These are phyloP conservation scores for Arctocebus calabarensis DNA, from an alignment of 2,797 vertebrate genomes.

Conservation along the genomic window DNA sequence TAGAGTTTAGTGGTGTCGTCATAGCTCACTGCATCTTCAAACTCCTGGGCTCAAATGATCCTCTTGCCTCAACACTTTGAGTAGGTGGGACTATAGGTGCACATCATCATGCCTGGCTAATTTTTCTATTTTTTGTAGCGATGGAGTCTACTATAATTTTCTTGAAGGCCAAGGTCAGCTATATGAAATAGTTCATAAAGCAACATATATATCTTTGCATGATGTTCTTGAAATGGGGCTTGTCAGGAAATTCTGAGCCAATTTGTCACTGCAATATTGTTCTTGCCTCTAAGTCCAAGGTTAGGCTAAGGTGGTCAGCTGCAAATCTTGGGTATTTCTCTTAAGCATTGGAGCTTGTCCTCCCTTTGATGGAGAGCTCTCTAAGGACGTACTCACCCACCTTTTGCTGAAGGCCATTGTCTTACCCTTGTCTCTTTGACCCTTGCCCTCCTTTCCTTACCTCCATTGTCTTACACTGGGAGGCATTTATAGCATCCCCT, in stretches of 20 bases:
- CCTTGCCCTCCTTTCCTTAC: not conserved
- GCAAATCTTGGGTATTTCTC: not conserved
- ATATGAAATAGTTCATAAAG: not conserved
- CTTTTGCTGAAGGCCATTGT: not conserved
- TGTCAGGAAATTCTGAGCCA: not conserved
- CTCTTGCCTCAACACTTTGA: too few relatives aligned
- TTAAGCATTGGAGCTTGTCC: not conserved
- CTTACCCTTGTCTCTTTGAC: not conserved
- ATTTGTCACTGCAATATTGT: not conserved
- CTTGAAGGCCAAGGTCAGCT: not conserved
- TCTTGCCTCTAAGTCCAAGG: not conserved
- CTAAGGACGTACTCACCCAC: not conserved
- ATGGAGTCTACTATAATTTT: not conserved
- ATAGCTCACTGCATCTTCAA: too few relatives aligned
- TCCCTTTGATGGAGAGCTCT: not conserved
- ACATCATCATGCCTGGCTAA: too few relatives aligned
- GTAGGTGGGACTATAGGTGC: too few relatives aligned
- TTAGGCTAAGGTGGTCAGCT: not conserved
- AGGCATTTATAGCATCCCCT: not conserved
- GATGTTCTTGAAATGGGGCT: not conserved
- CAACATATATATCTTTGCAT: not conserved
- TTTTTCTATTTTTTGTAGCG: too few relatives aligned
- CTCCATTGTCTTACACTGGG: rapidly evolving
- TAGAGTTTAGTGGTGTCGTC: too few relatives aligned
- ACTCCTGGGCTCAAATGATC: too few relatives aligned